Base-by-base conservation (phyloP, 30 jellyfish, hydroid and myxozoan species). In the Cassiopea xamachana region DNA sequence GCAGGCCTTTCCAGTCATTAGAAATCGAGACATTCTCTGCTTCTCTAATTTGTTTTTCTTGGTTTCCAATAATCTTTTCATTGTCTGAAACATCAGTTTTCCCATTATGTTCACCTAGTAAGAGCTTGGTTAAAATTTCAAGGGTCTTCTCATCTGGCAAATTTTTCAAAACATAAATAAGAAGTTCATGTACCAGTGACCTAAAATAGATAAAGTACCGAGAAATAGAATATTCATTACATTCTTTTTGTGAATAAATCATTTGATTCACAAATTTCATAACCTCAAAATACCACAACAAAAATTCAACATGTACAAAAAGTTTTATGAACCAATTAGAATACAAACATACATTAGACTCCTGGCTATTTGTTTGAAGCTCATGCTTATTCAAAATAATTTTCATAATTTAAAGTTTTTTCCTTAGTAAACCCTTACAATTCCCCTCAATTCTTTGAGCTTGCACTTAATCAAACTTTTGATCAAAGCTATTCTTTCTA, bases 151-250 rank as follows among this genome's bases (percentile, higher is more conserved):
- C 46, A 5, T 1, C 49, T 10, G 78, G 18, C 14, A 64, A 70
- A 60, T 76, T 49, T 60, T 64, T 87, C 45, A 86, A 60, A 19
- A 86, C 19, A 60, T 86, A 77, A 18, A 86, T 15, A 0, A 86
- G 87, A 44, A 86, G 74, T 18, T 86, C 93, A 9, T 77, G 48
- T 1, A 86, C 69, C 7, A 73, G 75, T 39, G 87, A 48, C 73
- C 93, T 86, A 43, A 9, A 45, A 58, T 49, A 16, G 59, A 39
- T 70, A 60, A 0, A 69, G 51, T 60, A 55, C 64, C 12, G 7
- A 3, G 10, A 55, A 55, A 55, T 55, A 6, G 8, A 59, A 59
- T 59, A 7, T 59, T 39, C 15, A 45, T 45, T 39, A n/a, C 7
- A 77, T 10, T 77, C 43, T 8, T 77, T 44, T 77, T 77, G 46